Conservation (phyloP, 2,797 vertebrate species). For the Etheostoma nigrum region DNA sequence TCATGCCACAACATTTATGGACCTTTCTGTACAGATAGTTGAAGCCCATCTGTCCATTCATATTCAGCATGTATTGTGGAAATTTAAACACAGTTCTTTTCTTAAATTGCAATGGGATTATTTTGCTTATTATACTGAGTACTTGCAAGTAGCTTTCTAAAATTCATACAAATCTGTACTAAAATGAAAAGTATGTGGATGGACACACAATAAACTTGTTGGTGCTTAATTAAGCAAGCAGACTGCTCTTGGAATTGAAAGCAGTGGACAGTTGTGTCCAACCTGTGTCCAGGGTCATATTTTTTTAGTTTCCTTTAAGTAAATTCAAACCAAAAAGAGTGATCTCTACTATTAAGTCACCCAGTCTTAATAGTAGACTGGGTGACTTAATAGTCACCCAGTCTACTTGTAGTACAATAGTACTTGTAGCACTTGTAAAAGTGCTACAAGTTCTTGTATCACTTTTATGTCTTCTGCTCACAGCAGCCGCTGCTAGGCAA, state of each 20-base stretch:
- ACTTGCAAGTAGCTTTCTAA: slow-evolving; percentile 23
- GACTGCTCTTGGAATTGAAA: slow-evolving; percentile 13
- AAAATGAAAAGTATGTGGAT: slow-evolving; percentile 13
- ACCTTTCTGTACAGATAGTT: slow-evolving; percentile 29
- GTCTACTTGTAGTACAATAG: too few relatives aligned
- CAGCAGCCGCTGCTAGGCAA: slow-evolving; percentile 58
- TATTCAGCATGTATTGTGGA: slow-evolving; percentile 21
- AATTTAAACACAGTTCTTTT: slow-evolving; percentile 21
- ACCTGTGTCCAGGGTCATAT: slow-evolving; percentile 12
- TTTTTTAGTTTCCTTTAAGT: slow-evolving; percentile 14
- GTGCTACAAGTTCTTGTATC: slow-evolving; percentile 16
- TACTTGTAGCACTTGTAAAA: too few relatives aligned
- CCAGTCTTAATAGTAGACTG: too few relatives aligned
- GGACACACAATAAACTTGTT: slow-evolving; percentile 33
- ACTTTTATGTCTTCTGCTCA: slow-evolving; percentile 40
- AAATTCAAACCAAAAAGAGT: slow-evolving; percentile 3
- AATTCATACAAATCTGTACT: slow-evolving; percentile 27
- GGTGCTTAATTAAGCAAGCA: slow-evolving; percentile 9
- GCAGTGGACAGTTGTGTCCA: slow-evolving; percentile 8
- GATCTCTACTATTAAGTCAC: slow-evolving; percentile 21
- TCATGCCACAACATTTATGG: slow-evolving; percentile 26
- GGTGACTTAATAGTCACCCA: too few relatives aligned
- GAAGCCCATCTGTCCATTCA: slow-evolving; percentile 21
- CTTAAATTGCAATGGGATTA: slow-evolving; percentile 10
- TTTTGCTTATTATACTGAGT: slow-evolving; percentile 12